These are phyloP conservation scores for Penaeus monodon DNA, from an alignment of 2,888 invertebrate genomes.

Conservation along the genomic window DNA sequence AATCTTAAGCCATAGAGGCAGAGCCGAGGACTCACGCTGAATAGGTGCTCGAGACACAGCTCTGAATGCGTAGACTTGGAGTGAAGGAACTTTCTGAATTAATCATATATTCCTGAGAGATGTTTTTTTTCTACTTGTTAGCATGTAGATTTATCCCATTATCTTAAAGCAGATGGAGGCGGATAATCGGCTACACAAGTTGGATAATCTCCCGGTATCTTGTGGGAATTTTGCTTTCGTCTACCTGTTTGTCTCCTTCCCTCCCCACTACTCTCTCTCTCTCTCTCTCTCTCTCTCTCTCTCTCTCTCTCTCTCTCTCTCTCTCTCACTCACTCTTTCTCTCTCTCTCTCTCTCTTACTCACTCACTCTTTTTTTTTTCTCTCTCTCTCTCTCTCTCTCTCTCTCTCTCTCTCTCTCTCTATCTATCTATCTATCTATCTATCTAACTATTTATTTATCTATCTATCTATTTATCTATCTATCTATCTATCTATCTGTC, in stretches of 20 bases:
- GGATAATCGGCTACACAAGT: too few relatives aligned
- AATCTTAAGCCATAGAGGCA: background rate
- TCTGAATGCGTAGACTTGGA: too few relatives aligned
- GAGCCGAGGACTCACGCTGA: too few relatives aligned
- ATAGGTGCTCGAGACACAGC: too few relatives aligned
- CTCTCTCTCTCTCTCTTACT: background rate
- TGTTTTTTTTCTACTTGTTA: background rate
- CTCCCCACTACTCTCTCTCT: background rate
- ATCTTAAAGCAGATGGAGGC: too few relatives aligned
- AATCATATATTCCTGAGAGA: background rate
- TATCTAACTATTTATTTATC: too few relatives aligned
- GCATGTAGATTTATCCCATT: too few relatives aligned
- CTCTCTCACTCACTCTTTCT: constrained; percentile 3
- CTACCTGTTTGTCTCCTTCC: background rate
- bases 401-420: background rate
- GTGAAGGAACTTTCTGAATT: too few relatives aligned
- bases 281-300: constrained; percentile 15
- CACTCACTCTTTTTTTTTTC: background rate
- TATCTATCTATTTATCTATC: too few relatives aligned
- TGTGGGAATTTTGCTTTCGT: background rate
- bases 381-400: background rate
- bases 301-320: constrained; percentile 13
- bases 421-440: background rate
- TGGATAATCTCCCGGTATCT: background rate
- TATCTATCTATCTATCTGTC: too few relatives aligned